A percentile compares a stretch with the other conserved stretches of the same genome.
These are phyloP conservation scores for Spheniscus mendiculus DNA, from an alignment of 2,113 vertebrate species.

Conservation along the genomic window DNA sequence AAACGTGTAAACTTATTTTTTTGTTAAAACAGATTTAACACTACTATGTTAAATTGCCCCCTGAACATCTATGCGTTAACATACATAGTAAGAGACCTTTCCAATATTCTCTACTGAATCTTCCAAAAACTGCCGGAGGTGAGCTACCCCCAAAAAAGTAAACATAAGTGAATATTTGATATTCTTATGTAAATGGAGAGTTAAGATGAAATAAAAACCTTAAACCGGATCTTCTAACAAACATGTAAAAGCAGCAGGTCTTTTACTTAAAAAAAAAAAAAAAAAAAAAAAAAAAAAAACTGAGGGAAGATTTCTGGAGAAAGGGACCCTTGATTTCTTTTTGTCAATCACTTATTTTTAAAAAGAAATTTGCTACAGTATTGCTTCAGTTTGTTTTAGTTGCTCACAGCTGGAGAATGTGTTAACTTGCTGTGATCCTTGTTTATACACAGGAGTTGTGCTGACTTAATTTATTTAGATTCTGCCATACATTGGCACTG, in stretches of 20 bases:
- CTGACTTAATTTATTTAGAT: neutral
- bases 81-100: neutral
- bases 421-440: neutral
- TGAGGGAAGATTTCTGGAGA: neutral
- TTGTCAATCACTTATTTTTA: neutral
- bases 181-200: neutral
- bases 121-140: neutral
- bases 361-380: neutral
- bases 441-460: neutral
- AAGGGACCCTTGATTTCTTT: neutral
- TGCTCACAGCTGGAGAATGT: neutral
- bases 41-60: neutral
- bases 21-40: neutral
- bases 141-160: neutral
- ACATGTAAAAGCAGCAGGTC: neutral
- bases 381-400: neutral
- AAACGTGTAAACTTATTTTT: neutral
- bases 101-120: neutral
- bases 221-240: neutral
- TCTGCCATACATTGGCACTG: neutral
- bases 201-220: neutral
- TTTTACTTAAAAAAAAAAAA: neutral
- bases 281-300: accelerated
- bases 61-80: neutral
- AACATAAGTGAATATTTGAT: neutral